Evolutionary conservation across 2,113 vertebrate species (phyloP).

Genomic region (Lagenorhynchus albirostris): DNA sequence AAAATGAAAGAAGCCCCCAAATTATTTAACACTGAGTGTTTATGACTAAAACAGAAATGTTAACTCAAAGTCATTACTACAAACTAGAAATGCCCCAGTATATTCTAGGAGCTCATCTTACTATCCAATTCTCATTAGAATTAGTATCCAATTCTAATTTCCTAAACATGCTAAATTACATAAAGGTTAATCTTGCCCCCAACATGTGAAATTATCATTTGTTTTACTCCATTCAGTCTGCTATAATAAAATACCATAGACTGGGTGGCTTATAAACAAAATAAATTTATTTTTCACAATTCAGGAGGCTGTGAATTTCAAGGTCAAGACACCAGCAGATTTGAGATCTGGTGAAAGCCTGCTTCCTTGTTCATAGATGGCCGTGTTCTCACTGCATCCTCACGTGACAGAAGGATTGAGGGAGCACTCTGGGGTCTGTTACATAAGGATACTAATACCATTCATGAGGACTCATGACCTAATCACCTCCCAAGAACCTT

Average conservation of each 20-base stretch:
- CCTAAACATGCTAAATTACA: background rate
- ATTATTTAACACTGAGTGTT: background rate
- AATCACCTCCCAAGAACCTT: background rate
- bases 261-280: background rate
- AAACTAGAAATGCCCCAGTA: background rate
- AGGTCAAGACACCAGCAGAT: background rate
- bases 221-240: background rate
- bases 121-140: background rate
- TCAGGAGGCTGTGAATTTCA: background rate
- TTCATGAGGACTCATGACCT: background rate
- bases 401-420: background rate
- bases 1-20: background rate
- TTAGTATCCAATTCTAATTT: background rate
- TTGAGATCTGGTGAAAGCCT: background rate
- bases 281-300: background rate
- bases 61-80: background rate
- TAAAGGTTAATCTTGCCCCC: background rate
- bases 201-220: background rate
- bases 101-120: background rate
- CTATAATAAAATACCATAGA: background rate
- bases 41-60: background rate
- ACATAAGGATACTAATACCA: background rate
- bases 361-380: background rate
- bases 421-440: background rate
- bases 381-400: background rate